Base-by-base conservation (phyloP, 2,888 invertebrate species). In the Panopea generosa region DNA sequence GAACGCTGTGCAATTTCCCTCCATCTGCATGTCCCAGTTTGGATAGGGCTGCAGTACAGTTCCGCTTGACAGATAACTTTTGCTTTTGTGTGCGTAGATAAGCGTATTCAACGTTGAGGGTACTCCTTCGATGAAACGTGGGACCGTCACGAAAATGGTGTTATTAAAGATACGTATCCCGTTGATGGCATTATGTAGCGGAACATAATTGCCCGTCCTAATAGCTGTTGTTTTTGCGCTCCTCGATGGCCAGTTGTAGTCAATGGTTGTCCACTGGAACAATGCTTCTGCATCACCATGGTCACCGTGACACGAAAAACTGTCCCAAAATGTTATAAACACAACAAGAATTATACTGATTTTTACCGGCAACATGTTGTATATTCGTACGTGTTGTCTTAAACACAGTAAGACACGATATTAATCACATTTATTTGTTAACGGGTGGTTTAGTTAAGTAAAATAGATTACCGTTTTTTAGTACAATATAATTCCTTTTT, bases 1-100 rank as follows among this genome's bases (percentile, higher is more conserved):
- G n/a, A 90, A 73, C 0, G 85, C 86, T n/a, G 76, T 57, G 53
- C 89, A 89, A 63, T 86, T 77, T 0, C 87, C 89, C 26, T 85
- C 60, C 18, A 65, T 77, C 67, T 89, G 88, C 79, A 77, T 77
- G 1, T 61, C 67, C 89, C 88, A 89, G 52, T 68, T 78, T 0
- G 88, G 88, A 29, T 83, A 89, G 0, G 89, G 87, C 24, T 80
- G 71, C 6, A 88, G 75, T 6, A 78, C 73, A 18, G 82, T 83
- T 63, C 67, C 52, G 57, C 75, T 84, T 14, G 47, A 73, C 61
- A 61, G 72, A 66, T 68, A 81, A 20, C 27, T 47, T 50, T 62
- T 78, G 24, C 43, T 45, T 9, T 57, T 57, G 18, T 69, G 73
- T 16, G 71, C 79, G 33, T 69, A 73, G 2, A 86, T 79, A 0